Evolutionary conservation across 2,888 invertebrate species (phyloP).

Genomic region (Drosophila koepferae): DNA sequence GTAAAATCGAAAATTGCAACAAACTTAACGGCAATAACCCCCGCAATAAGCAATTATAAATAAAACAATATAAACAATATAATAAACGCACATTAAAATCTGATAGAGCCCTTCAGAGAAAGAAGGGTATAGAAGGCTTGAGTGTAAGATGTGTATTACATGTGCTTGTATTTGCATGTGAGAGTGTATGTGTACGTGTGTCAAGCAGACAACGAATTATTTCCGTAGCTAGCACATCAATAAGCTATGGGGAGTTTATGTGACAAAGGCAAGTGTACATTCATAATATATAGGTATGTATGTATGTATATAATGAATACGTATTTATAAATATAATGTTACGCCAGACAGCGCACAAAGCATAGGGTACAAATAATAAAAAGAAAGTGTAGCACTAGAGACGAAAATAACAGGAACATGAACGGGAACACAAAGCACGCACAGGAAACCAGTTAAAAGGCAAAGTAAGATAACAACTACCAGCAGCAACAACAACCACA

Average conservation of each 20-base stretch:
- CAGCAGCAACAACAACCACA: constrained; percentile 5
- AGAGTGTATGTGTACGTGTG: constrained; percentile 19
- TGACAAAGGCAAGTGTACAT: constrained; percentile 24
- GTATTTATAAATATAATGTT: constrained; percentile 47
- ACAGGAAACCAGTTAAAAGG: constrained; percentile 39
- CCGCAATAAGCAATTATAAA: constrained; percentile 72
- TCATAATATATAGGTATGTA: constrained; percentile 16
- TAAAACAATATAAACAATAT: constrained; percentile 75
- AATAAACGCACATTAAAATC: constrained; percentile 61
- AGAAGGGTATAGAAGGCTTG: not conserved
- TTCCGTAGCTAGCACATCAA: constrained; percentile 39
- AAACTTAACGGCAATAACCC: constrained; percentile 56
- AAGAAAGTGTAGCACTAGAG: constrained; percentile 46
- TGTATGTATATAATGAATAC: constrained; percentile 5
- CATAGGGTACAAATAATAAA: constrained; percentile 50
- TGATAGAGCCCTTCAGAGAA: not conserved
- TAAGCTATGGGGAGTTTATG: constrained; percentile 8
- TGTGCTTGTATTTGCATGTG: constrained; percentile 2
- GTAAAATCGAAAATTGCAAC: constrained; percentile 68
- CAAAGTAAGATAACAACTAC: constrained; percentile 17
- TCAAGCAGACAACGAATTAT: constrained; percentile 59
- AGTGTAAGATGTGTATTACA: constrained; percentile 25
- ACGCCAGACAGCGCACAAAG: constrained; percentile 42
- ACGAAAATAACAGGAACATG: constrained; percentile 16
- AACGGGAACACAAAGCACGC: constrained; percentile 37